phyloP scores from a whole-genome alignment of 1,140 invertebrate genomes.

The Penaeus chinensis region DNA sequence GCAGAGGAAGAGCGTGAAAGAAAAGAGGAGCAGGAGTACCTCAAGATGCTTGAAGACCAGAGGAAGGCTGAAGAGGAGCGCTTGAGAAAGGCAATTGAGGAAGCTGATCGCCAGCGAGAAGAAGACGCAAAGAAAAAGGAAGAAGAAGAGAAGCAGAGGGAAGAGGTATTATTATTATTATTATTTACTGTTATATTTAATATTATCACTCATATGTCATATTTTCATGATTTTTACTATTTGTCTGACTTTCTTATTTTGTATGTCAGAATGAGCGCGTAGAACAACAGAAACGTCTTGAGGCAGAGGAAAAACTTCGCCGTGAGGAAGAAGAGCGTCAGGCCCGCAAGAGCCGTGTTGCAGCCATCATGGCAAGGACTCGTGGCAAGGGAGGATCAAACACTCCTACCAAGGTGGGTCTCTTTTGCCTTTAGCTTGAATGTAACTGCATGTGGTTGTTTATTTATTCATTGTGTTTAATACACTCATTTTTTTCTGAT shows the following conservation, averaged over 20 bases:
- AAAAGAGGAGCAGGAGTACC: conserved; percentile 85
- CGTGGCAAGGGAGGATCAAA: conserved; percentile 72
- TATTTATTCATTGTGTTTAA: background rate
- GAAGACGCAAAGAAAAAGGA: conserved; percentile 63
- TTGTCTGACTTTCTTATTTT: conserved; percentile 2
- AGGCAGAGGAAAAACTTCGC: conserved; percentile 74
- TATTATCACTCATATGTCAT: background rate
- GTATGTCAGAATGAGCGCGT: conserved; percentile 69
- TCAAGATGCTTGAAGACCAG: conserved; percentile 67
- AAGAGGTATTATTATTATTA: conserved; percentile 53
- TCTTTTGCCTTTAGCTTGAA: background rate
- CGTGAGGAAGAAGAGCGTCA: conserved; percentile 84
- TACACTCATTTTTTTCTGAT: background rate
- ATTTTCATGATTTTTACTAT: background rate
- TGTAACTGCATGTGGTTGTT: background rate
- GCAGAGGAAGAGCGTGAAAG: conserved; percentile 80
- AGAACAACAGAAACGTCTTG: conserved; percentile 66
- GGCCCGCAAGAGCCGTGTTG: conserved; percentile 81
- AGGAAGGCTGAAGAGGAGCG: conserved; percentile 63
- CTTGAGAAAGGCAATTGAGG: conserved; percentile 66
- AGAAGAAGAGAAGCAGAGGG: conserved; percentile 66
- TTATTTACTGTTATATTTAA: background rate
- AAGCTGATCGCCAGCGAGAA: conserved; percentile 64
- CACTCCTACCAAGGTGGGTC: conserved; percentile 68
- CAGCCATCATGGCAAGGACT: conserved; percentile 86